Conservation (phyloP, 2,797 vertebrate genomes). For the Phylloscopus collybita region DNA sequence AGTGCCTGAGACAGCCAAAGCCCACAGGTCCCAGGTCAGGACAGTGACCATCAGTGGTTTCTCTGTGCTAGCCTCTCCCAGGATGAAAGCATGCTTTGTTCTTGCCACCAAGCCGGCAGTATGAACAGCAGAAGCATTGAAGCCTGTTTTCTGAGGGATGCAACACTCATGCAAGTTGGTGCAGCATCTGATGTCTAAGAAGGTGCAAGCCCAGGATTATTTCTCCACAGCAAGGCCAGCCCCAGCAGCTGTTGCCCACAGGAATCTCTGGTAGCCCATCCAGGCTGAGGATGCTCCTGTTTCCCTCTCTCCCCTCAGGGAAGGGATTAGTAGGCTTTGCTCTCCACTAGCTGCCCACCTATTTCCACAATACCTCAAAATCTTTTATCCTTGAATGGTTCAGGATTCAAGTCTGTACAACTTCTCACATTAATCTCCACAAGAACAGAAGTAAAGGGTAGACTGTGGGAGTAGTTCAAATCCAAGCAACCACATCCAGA, state of each 20-base stretch:
- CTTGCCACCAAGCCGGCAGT: not conserved
- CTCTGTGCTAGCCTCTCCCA: not conserved
- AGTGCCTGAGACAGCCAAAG: not conserved
- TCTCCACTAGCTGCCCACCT: not conserved
- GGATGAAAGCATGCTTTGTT: not conserved
- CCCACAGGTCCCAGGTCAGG: not conserved
- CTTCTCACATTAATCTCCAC: not conserved
- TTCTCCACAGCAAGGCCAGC: not conserved
- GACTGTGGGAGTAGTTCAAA: not conserved
- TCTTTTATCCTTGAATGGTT: not conserved
- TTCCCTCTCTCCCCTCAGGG: not conserved
- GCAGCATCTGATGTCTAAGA: not conserved
- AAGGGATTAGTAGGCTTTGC: not conserved
- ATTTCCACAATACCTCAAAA: not conserved
- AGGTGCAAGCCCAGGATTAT: not conserved
- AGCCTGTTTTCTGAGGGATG: not conserved
- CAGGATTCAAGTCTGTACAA: not conserved
- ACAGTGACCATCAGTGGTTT: not conserved
- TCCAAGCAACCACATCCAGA: not conserved
- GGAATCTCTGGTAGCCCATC: not conserved
- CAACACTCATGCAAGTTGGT: not conserved
- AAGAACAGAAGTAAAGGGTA: not conserved
- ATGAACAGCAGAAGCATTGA: not conserved
- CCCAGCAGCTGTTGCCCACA: not conserved
- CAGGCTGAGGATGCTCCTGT: not conserved